These are phyloP conservation scores for Peromyscus nudipes DNA, from an alignment of 2,797 vertebrate genomes.

Conservation along the genomic window DNA sequence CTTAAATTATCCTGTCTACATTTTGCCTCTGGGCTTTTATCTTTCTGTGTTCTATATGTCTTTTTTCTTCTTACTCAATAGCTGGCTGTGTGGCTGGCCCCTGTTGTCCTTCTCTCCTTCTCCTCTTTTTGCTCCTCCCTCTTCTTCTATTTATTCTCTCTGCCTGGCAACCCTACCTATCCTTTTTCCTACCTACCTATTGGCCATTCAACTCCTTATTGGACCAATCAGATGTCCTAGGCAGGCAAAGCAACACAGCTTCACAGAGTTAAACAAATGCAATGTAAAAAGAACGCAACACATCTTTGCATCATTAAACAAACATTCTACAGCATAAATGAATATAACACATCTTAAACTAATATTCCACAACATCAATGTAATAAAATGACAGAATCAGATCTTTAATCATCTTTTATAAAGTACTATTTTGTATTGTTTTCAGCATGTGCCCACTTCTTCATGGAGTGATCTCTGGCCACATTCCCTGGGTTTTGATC, in stretches of 20 bases:
- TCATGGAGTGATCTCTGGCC: not conserved
- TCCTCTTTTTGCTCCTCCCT: too few relatives aligned
- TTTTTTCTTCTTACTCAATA: not conserved
- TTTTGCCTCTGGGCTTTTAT: too few relatives aligned
- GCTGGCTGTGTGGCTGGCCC: not conserved
- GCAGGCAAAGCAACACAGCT: not conserved
- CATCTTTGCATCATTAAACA: not conserved
- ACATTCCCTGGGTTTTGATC: not conserved
- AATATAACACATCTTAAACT: not conserved
- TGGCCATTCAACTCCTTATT: not conserved
- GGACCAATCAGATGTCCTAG: not conserved
- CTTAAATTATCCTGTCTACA: not conserved
- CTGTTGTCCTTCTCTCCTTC: too few relatives aligned
- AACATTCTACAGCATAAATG: not conserved
- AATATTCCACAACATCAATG: not conserved
- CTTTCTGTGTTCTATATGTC: not conserved
- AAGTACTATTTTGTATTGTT: not conserved
- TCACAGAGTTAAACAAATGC: not conserved
- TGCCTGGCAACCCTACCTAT: not conserved
- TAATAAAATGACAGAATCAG: conserved; percentile 15
- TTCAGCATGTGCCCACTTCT: not conserved
- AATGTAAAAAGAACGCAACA: not conserved
- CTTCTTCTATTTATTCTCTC: too few relatives aligned
- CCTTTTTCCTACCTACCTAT: not conserved
- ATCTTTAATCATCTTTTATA: not conserved